A percentile compares a stretch with the other conserved stretches of the same genome.
Conservation (phyloP, 2,797 vertebrate genomes). For the Pogoniulus pusillus region DNA sequence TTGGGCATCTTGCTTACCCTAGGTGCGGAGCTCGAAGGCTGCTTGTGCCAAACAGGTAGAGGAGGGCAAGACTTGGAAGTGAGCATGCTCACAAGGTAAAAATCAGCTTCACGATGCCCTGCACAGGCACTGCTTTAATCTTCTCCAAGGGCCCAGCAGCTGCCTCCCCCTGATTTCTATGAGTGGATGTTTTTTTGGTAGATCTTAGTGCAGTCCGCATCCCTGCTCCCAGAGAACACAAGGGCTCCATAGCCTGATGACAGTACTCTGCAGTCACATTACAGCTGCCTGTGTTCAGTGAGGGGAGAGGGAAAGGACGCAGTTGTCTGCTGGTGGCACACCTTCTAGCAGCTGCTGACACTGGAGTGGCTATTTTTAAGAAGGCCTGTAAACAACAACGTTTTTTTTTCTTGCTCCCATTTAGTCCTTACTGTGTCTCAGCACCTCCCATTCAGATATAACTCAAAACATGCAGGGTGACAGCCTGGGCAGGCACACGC, state of each 20-base stretch:
- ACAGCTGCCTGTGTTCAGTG: not conserved
- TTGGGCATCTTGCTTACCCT: not conserved
- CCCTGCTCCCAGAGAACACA: not conserved
- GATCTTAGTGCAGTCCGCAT: not conserved
- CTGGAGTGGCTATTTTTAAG: not conserved
- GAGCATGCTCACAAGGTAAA: not conserved
- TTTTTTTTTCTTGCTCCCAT: accelerated
- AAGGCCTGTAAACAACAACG: not conserved
- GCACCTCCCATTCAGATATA: not conserved
- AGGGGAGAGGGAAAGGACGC: not conserved
- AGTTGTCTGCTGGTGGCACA: not conserved
- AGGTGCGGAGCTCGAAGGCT: not conserved
- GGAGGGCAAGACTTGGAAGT: not conserved
- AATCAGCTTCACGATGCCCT: not conserved
- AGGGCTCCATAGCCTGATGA: not conserved
- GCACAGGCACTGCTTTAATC: not conserved
- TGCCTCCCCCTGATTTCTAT: not conserved
- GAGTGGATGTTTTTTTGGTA: not conserved
- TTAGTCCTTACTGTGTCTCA: not conserved
- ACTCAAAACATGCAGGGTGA: not conserved
- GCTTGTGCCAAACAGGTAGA: not conserved
- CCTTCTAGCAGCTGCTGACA: not conserved
- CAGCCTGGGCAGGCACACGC: not conserved
- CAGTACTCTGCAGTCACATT: not conserved
- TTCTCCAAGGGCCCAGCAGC: not conserved